These are phyloP conservation scores for Pterocles orientalis DNA, from an alignment of 2,113 vertebrate species.

Conservation along the genomic window DNA sequence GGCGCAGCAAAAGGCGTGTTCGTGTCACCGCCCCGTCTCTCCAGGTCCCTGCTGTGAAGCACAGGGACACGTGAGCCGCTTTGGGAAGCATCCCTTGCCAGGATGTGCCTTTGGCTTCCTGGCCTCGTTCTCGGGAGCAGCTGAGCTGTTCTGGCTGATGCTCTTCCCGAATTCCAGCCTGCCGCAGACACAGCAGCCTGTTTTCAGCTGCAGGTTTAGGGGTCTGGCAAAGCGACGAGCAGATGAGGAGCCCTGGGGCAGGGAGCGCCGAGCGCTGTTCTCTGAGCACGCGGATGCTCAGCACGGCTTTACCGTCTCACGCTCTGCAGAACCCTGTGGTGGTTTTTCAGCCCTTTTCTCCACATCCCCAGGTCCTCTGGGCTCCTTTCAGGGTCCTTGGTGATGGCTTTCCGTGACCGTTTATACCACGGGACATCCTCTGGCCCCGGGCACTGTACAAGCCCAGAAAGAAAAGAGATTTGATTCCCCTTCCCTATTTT, in stretches of 20 bases:
- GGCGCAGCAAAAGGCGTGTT: accelerated
- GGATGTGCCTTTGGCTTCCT: neutral
- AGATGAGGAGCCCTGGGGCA: neutral
- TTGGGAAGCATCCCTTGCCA: neutral
- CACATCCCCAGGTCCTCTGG: neutral
- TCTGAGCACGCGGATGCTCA: accelerated
- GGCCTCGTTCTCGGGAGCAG: neutral
- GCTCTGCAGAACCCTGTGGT: neutral
- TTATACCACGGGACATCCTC: neutral
- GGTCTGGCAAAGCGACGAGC: neutral
- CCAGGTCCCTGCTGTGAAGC: neutral
- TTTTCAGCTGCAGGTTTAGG: accelerated
- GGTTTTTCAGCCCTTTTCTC: neutral
- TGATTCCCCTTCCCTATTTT: neutral
- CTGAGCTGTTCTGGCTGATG: neutral
- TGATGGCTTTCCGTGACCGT: neutral
- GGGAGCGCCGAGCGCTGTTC: neutral
- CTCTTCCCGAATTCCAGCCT: neutral
- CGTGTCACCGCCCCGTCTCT: neutral
- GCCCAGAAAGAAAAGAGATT: neutral
- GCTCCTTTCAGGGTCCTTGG: neutral
- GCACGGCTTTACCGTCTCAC: accelerated
- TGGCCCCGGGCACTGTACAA: neutral
- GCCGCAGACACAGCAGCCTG: accelerated
- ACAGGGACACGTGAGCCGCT: neutral